A percentile compares a stretch with the other conserved stretches of the same genome.
Conservation (phyloP, 2,888 invertebrate genomes). For the Hydroisotoma schaefferi region DNA sequence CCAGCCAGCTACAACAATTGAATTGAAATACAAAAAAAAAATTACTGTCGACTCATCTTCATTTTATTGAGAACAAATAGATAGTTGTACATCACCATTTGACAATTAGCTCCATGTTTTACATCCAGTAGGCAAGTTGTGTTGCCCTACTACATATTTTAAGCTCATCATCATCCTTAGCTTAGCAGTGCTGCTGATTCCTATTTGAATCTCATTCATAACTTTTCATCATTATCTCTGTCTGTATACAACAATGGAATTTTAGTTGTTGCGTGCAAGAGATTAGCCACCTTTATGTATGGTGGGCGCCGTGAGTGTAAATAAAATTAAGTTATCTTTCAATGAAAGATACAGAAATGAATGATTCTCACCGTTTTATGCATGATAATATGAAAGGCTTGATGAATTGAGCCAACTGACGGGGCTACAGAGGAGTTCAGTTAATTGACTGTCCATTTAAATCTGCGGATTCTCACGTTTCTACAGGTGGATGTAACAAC, state of each 20-base stretch:
- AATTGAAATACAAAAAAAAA: neutral
- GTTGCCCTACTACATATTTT: constrained; percentile 4
- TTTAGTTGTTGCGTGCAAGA: neutral
- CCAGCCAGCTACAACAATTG: neutral
- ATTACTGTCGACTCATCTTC: constrained; percentile 13
- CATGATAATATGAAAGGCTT: too few species aligned
- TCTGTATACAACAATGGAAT: constrained; percentile 5
- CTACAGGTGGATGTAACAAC: too few species aligned
- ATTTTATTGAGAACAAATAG: constrained; percentile 7
- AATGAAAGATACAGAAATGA: neutral
- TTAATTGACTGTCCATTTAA: too few species aligned
- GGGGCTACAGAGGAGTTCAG: too few species aligned
- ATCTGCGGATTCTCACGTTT: too few species aligned
- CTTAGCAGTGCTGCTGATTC: neutral
- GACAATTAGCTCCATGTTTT: constrained; percentile 13
- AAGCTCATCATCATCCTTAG: neutral
- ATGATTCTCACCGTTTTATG: too few species aligned
- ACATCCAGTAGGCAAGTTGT: constrained; percentile 2
- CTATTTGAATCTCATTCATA: constrained; percentile 10
- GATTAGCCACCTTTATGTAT: too few species aligned
- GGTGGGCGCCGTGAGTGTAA: neutral
- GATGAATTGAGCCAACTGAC: too few species aligned
- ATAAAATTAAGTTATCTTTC: neutral
- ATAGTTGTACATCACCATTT: neutral
- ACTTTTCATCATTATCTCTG: neutral